Base-by-base conservation (phyloP, 2,888 invertebrate genomes). In the Tachina grossa region DNA sequence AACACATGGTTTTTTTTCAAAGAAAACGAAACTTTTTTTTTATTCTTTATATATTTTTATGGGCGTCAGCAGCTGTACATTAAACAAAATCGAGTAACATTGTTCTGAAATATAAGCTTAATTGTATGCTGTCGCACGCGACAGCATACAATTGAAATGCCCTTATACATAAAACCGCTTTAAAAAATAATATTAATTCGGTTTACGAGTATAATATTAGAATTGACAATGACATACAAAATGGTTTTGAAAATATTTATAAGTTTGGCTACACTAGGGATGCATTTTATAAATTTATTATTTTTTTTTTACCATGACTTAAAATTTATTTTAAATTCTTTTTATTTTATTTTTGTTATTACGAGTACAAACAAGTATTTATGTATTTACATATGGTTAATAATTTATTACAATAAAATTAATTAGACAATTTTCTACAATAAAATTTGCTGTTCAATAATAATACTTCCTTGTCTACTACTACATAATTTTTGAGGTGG, bases 201-300 rank as follows among this genome's bases (percentile, higher is more conserved):
- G 31, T 31, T 31, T 31, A n/a, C n/a, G n/a, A n/a, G n/a, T n/a
- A 31, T 6, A 31, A 31, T 31, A 31, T 31, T 31, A 31, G 6
- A 31, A 31, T 53, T 55, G 22, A 22, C n/a, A 16, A 5, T 69
- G 31, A 61, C 63, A 69, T 65, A 77, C 43, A 77, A 71, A 83
- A 83, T 77, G 76, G 77, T 72, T 66, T 51, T 66, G 22, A 49
- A 65, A 61, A 43, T 72, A 49, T 49, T 83, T 31, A 66, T 59
- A 59, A 66, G 2, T 53, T n/a, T 8, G 3, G 53, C 19, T 47
- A 66, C 5, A 45, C 13, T 19, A 16, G 39, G 47, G 47, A 72
- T 57, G 14, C 31, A 47, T 47, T n/a, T n/a, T 13, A 55, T 14
- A 53, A 4, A 51, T 68, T 75, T 55, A 19, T 22, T 53, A 31